phyloP scores from a whole-genome alignment of 2,888 invertebrate genomes.

The Volucella inanis region DNA sequence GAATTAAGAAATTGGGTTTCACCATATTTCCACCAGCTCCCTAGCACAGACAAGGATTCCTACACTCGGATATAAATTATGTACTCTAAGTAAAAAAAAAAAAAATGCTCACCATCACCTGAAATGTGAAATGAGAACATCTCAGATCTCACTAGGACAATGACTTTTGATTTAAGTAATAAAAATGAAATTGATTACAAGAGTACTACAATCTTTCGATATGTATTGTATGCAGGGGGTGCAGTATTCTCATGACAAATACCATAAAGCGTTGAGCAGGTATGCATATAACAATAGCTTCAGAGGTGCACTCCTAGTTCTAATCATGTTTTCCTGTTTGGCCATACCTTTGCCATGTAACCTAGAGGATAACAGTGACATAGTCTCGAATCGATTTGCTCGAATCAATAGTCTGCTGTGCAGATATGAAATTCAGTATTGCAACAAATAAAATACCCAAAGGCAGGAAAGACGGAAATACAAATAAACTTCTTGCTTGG shows the following conservation, averaged over 20 bases:
- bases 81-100: slow-evolving; percentile 30
- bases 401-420: slow-evolving; percentile 24
- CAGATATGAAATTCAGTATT: slow-evolving; percentile 56
- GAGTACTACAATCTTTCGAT: slow-evolving; percentile 17
- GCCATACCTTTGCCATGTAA: not conserved
- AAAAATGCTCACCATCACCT: slow-evolving; percentile 31
- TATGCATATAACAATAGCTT: too few species aligned
- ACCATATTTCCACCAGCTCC: slow-evolving; percentile 30
- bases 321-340: slow-evolving; percentile 42
- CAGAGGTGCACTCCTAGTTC: slow-evolving; percentile 25
- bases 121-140: slow-evolving; percentile 27
- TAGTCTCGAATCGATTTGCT: slow-evolving; percentile 43
- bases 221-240: not conserved
- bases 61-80: slow-evolving; percentile 61
- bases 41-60: not conserved
- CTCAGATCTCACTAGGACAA: slow-evolving; percentile 27
- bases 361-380: slow-evolving; percentile 13
- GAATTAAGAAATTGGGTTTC: slow-evolving; percentile 58
- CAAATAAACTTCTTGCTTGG: slow-evolving; percentile 30
- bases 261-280: slow-evolving; percentile 3
- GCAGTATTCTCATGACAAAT: slow-evolving; percentile 10
- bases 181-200: slow-evolving; percentile 56
- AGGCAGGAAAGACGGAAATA: slow-evolving; percentile 13
- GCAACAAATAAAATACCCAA: slow-evolving; percentile 46
- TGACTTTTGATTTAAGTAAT: slow-evolving; percentile 62